Evolutionary conservation across 2,888 invertebrate genomes (phyloP).

Genomic region (Limnephilus marmoratus): DNA sequence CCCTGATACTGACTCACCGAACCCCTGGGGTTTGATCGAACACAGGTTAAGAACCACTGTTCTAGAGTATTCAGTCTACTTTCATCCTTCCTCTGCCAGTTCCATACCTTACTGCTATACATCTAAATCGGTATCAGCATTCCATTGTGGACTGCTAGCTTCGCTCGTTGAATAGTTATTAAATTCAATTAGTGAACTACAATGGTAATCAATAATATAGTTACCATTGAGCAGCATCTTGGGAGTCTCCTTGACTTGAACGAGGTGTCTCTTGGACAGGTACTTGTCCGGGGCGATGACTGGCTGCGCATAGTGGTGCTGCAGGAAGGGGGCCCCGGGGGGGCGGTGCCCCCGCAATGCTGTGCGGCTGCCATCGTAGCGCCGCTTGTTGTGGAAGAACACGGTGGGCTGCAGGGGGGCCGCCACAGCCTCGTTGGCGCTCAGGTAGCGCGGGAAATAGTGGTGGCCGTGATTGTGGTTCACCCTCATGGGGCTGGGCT

Average conservation of each 20-base stretch:
- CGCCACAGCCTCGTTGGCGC: not conserved
- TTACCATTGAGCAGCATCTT: slow-evolving; percentile 78
- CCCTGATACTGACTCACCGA: no score
- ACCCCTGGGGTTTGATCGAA: no score
- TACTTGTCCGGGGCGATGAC: slow-evolving; percentile 81
- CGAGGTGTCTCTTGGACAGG: slow-evolving; percentile 81
- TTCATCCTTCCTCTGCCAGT: no score
- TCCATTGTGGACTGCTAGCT: no score
- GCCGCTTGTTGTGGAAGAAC: slow-evolving; percentile 61
- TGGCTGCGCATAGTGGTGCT: slow-evolving; percentile 69
- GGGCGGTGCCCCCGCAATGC: slow-evolving; percentile 67
- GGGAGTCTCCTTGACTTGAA: slow-evolving; percentile 82
- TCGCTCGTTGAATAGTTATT: no score
- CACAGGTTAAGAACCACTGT: no score
- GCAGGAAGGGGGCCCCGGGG: slow-evolving; percentile 67
- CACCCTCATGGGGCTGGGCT: slow-evolving; percentile 43
- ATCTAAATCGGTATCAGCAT: no score
- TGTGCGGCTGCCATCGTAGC: slow-evolving; percentile 67
- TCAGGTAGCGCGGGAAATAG: not conserved
- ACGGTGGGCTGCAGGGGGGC: slow-evolving; percentile 32
- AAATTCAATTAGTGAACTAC: no score
- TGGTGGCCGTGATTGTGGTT: slow-evolving; percentile 6
- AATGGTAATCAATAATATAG: not conserved
- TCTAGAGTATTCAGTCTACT: no score
- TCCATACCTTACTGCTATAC: no score